Evolutionary conservation across 2,888 invertebrate genomes (phyloP).

Genomic region (Biston stratarius): DNA sequence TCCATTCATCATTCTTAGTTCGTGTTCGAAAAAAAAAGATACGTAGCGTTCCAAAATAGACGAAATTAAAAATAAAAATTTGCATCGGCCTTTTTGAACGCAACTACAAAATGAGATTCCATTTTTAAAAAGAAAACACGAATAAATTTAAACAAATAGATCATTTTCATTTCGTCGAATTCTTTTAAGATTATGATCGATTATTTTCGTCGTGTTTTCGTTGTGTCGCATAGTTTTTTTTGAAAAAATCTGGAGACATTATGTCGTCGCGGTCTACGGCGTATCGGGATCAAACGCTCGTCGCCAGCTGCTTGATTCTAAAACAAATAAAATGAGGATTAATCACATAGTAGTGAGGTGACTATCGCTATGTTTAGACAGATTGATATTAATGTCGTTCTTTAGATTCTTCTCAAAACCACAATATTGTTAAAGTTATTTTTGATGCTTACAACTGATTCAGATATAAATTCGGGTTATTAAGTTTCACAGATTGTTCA

Average conservation of each 20-base stretch:
- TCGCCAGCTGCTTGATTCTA: slow-evolving; percentile 77
- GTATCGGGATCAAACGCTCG: slow-evolving; percentile 81
- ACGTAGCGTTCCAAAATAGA: slow-evolving; percentile 6
- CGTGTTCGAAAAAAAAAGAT: not conserved
- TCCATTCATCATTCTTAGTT: slow-evolving; percentile 23
- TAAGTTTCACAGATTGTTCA: too few relatives aligned
- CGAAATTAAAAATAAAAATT: slow-evolving; percentile 11
- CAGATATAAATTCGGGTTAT: not conserved
- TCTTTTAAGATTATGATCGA: slow-evolving; percentile 79
- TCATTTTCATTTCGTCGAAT: slow-evolving; percentile 68
- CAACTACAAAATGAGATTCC: slow-evolving; percentile 29
- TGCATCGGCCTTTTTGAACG: slow-evolving; percentile 37
- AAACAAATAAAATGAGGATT: slow-evolving; percentile 84
- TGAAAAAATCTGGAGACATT: slow-evolving; percentile 73
- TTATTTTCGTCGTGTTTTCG: slow-evolving; percentile 79
- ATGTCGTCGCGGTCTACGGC: slow-evolving; percentile 73
- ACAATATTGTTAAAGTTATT: not conserved
- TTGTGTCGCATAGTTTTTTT: slow-evolving; percentile 55
- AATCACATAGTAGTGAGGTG: slow-evolving; percentile 80
- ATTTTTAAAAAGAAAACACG: slow-evolving; percentile 33
- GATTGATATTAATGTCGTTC: slow-evolving; percentile 31
- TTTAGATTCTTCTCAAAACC: slow-evolving; percentile 16
- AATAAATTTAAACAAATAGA: slow-evolving; percentile 62
- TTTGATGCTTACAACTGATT: not conserved
- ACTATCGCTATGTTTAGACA: slow-evolving; percentile 40